These are phyloP conservation scores for Parthenolecanium corni DNA, from an alignment of 2,888 invertebrate species.

Conservation along the genomic window DNA sequence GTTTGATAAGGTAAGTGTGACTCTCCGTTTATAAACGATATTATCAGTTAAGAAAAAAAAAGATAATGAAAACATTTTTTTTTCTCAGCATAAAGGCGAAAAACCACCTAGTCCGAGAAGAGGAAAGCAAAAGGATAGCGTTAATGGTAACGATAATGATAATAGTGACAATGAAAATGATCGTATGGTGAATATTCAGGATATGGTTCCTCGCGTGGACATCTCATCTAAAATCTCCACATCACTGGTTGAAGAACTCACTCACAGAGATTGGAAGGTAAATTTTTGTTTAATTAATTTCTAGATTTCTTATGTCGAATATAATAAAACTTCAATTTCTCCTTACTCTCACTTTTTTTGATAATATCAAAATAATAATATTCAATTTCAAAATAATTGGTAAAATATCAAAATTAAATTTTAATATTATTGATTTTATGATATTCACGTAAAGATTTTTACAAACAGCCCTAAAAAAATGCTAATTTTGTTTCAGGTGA, in stretches of 20 bases:
- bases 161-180: conserved; percentile 42
- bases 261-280: conserved; percentile 89
- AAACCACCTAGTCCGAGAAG: conserved; percentile 47
- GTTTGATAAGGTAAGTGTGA: conserved; percentile 55
- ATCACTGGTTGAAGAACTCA: conserved; percentile 61
- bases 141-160: conserved; percentile 42
- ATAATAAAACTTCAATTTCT: too few species aligned
- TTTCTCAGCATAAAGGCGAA: conserved; percentile 48
- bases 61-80: conserved; percentile 8
- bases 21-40: neutral
- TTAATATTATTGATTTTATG: too few species aligned
- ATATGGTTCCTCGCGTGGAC: conserved; percentile 64
- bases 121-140: conserved; percentile 35
- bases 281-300: conserved; percentile 3
- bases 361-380: too few species aligned
- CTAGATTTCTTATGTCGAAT: too few species aligned
- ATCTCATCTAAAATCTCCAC: conserved; percentile 74
- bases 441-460: too few species aligned
- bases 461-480: neutral
- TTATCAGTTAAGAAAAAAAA: conserved; percentile 3
- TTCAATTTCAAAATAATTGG: too few species aligned
- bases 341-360: too few species aligned
- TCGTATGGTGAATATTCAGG: conserved; percentile 46
- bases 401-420: too few species aligned
- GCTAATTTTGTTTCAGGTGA: conserved; percentile 39